These are phyloP conservation scores for Neodontobutis hainanensis DNA, from an alignment of 2,113 vertebrate genomes.

Conservation along the genomic window DNA sequence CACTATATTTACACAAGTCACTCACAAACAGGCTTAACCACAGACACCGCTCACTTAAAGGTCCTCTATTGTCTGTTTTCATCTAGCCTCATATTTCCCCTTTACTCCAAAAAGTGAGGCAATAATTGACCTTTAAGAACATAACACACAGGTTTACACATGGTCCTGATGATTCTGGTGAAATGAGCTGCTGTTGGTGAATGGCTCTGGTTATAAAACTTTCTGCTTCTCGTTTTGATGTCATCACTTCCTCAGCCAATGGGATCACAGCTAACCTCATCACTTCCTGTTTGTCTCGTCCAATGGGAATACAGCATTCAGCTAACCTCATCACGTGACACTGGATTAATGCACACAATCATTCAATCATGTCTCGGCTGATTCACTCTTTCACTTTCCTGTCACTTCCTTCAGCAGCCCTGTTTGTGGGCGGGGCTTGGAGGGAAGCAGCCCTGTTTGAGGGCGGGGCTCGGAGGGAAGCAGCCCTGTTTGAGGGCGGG, in stretches of 20 bases:
- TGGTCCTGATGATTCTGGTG: background rate
- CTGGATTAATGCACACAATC: conserved; percentile 9
- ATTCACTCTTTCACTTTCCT: conserved; percentile 31
- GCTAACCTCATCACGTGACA: background rate
- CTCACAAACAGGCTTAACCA: background rate
- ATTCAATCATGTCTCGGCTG: conserved; percentile 54
- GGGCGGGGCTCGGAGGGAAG: conserved; percentile 38
- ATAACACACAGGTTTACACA: background rate
- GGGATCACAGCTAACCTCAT: background rate
- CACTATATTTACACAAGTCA: background rate
- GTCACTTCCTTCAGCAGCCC: conserved; percentile 34
- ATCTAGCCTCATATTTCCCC: too few relatives aligned
- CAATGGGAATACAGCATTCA: conserved; percentile 40
- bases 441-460: too few relatives aligned
- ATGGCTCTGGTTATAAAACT: conserved; percentile 31
- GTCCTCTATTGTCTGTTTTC: too few relatives aligned
- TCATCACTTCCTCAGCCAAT: background rate
- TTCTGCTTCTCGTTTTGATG: background rate
- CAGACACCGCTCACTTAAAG: background rate
- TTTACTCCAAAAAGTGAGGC: too few relatives aligned
- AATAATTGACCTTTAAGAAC: too few relatives aligned
- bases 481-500: too few relatives aligned
- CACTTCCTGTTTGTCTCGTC: conserved; percentile 25
- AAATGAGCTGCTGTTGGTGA: conserved; percentile 42
- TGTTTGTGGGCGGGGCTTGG: background rate